Evolutionary conservation across 2,797 vertebrate species (phyloP), one percentile per base, ranked within the genome.

Genomic region (Helostoma temminkii): DNA sequence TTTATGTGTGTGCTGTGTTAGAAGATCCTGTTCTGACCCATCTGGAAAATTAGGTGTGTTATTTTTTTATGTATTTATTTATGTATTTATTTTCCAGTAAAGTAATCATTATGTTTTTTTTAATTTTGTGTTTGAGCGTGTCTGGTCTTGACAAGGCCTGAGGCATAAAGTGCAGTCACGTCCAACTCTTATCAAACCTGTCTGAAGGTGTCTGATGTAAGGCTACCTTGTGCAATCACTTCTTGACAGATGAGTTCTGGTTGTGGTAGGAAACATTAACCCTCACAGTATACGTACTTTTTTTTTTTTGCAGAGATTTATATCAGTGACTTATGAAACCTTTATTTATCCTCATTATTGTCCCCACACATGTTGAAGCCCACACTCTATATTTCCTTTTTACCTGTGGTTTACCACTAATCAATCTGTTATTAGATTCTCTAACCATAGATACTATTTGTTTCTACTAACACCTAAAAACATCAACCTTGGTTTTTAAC

Each of bases 171-270:
- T 62, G 58, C 83, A 89, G 87, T 90, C 87, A 81, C 32, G 74
- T 88, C 84, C 87, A 91, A 39, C 64, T 76, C 80, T 88, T 86
- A 92, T 89, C 85, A 64, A 77, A 68, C 50, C 77, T 85, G 86
- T 91, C 83, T 84, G 58, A n/a, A 55, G 70, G 53, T 60, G 78
- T 66, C 71, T 85, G 83, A 88, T 41, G 78, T 73, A 88, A 87
- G 45, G 54, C 49, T 26, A 50, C 42, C 71, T 93, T 93, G 66
- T 74, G 64, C 85, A 92, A 91, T 71, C 63, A n/a, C 52, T 64
- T 48, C 47, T 59, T 80, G 76, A 88, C 79, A 84, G 73, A 78
- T 39, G 67, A 79, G 78, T 30, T 28, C 54, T 52, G 18, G 46
- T 66, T 45, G 42, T 12, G 53, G 22, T n/a, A 39, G 39, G 41